Evolutionary conservation across 2,888 invertebrate species (phyloP).

Genomic region (Panorpa germanica): DNA sequence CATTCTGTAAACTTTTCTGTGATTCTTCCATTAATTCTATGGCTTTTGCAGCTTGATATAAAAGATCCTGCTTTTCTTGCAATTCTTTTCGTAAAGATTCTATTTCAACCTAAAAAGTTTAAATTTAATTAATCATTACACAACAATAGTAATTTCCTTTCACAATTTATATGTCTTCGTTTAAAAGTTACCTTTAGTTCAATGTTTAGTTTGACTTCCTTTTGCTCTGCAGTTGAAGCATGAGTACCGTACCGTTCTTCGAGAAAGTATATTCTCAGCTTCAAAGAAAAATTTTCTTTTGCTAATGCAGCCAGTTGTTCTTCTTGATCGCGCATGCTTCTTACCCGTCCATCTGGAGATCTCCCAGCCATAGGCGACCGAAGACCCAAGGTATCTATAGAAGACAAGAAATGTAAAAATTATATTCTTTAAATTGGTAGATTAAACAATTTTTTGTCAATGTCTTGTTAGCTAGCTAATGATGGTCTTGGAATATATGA

Average conservation of each 20-base stretch:
- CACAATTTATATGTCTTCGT: no score
- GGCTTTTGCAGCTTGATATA: conserved; percentile 70
- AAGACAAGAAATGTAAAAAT: conserved; percentile 5
- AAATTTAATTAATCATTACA: no score
- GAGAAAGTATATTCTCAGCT: conserved; percentile 75
- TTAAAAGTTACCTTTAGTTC: conserved; percentile 40
- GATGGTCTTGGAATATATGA: no score
- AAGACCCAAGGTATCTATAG: conserved; percentile 18
- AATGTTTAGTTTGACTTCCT: conserved; percentile 43
- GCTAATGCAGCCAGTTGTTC: conserved; percentile 64
- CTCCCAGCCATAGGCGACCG: conserved; percentile 18
- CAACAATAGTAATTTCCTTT: no score
- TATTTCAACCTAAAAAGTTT: conserved; percentile 52
- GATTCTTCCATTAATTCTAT: conserved; percentile 53
- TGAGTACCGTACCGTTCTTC: conserved; percentile 50
- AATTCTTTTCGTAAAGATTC: conserved; percentile 59
- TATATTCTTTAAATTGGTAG: conserved; percentile 6
- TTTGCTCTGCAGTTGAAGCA: conserved; percentile 41
- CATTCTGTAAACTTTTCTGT: no score
- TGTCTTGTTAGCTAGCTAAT: no score
- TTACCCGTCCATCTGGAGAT: conserved; percentile 31
- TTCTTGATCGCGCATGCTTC: conserved; percentile 79
- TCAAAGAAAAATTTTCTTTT: conserved; percentile 86
- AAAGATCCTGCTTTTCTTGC: conserved; percentile 62
- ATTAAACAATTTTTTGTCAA: conserved; percentile 1